Conservation (phyloP, 2,888 invertebrate genomes). For the Gnatocerus cornutus region DNA sequence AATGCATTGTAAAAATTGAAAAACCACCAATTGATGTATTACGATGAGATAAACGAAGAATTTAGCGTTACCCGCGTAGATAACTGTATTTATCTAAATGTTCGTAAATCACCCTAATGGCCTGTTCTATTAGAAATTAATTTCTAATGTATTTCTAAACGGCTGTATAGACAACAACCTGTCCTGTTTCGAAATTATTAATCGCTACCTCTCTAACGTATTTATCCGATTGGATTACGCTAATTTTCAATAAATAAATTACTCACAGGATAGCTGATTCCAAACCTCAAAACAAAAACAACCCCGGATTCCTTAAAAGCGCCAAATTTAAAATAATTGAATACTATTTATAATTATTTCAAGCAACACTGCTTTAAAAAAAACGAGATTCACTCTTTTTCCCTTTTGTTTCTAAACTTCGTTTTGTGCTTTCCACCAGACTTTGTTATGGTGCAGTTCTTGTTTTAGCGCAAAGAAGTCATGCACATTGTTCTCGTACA, state of each 20-base stretch:
- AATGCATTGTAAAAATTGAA: constrained; percentile 8
- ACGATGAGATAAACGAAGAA: constrained; percentile 16
- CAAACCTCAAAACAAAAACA: too few relatives aligned
- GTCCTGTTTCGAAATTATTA: constrained; percentile 1
- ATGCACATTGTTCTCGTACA: not conserved
- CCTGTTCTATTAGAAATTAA: constrained; percentile 23
- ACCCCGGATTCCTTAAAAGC: too few relatives aligned
- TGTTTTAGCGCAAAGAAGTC: constrained; percentile 3
- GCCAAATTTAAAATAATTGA: too few relatives aligned
- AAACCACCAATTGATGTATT: constrained; percentile 8
- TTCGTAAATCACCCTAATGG: constrained; percentile 37
- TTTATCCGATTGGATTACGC: not conserved
- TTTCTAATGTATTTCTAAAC: constrained; percentile 38
- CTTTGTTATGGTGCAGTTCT: not conserved
- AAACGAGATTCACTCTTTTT: not conserved
- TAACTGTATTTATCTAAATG: constrained; percentile 31
- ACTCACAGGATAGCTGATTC: not conserved
- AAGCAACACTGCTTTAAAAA: not conserved
- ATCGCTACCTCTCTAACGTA: constrained; percentile 5
- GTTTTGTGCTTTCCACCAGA: not conserved
- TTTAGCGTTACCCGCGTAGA: constrained; percentile 9
- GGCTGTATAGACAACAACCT: constrained; percentile 9
- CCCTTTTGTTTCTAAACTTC: not conserved
- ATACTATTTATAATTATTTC: too few relatives aligned
- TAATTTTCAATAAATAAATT: constrained; percentile 8